Evolutionary conservation across 2,113 vertebrate species (phyloP).

Genomic region (Chroicocephalus ridibundus): DNA sequence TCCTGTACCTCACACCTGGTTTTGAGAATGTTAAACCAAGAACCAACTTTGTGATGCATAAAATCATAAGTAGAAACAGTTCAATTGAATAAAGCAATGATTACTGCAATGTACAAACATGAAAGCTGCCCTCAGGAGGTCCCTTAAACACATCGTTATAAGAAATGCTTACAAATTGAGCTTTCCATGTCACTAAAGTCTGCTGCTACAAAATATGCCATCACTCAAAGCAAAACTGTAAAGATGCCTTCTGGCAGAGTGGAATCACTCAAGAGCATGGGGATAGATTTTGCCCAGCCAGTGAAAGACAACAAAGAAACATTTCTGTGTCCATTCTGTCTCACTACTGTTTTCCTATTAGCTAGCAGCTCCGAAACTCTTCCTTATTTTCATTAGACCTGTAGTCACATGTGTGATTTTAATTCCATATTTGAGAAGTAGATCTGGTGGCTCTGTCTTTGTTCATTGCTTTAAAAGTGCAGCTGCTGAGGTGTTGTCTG

Average conservation of each 20-base stretch:
- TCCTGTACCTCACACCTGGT: background rate
- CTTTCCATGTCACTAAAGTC: constrained; percentile 5
- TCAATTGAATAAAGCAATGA: background rate
- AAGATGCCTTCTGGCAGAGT: background rate
- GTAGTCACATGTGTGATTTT: background rate
- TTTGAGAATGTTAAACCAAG: background rate
- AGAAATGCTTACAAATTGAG: background rate
- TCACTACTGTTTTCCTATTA: background rate
- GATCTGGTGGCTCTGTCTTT: background rate
- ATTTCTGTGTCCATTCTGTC: background rate
- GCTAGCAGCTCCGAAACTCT: background rate
- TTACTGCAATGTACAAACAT: background rate
- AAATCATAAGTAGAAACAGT: background rate
- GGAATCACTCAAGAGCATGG: background rate
- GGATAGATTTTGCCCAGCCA: background rate
- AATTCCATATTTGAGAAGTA: background rate
- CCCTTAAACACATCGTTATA: background rate
- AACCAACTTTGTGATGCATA: background rate
- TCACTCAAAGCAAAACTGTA: background rate
- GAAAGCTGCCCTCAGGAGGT: constrained; percentile 7
- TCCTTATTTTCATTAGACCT: background rate
- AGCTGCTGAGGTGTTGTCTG: background rate
- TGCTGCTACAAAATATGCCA: background rate
- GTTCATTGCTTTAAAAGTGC: background rate
- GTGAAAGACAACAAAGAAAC: background rate